These are phyloP conservation scores for Macheiramphus alcinus DNA, from an alignment of 2,113 vertebrate genomes.

Conservation along the genomic window DNA sequence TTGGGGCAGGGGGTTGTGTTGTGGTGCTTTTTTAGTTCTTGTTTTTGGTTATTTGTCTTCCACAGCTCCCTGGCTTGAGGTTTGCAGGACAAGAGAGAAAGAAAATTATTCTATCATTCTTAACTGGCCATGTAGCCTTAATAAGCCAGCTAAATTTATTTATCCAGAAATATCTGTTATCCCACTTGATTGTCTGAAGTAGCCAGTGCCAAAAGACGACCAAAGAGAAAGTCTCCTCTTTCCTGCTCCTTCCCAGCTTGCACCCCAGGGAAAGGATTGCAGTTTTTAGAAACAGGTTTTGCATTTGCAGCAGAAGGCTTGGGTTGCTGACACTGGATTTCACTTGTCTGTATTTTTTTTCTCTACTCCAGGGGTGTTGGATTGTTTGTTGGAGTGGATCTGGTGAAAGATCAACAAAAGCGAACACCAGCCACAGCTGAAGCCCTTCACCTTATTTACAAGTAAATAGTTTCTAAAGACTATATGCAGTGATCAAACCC, in stretches of 20 bases:
- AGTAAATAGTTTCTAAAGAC: slow-evolving; percentile 63
- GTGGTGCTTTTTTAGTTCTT: neutral
- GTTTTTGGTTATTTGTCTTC: neutral
- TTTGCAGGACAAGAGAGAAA: neutral
- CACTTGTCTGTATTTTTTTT: neutral
- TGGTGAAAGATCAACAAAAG: slow-evolving; percentile 83
- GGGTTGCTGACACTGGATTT: neutral
- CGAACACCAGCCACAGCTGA: slow-evolving; percentile 91
- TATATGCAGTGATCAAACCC: neutral
- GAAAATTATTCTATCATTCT: neutral
- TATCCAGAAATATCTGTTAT: neutral
- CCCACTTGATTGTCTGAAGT: neutral
- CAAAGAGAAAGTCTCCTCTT: neutral
- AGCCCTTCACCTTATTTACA: slow-evolving; percentile 91
- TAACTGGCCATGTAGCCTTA: neutral
- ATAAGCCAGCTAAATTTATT: neutral
- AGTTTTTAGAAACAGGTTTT: neutral
- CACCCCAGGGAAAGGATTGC: fast-evolving
- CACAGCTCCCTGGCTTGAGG: neutral
- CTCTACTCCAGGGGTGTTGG: slow-evolving; percentile 81
- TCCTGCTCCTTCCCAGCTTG: neutral
- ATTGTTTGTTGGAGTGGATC: slow-evolving; percentile 90
- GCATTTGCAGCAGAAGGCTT: neutral
- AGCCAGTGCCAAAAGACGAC: neutral
- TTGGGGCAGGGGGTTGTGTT: fast-evolving